Conservation (phyloP, 2,797 vertebrate species). For the Acanthurus leucopareius region DNA sequence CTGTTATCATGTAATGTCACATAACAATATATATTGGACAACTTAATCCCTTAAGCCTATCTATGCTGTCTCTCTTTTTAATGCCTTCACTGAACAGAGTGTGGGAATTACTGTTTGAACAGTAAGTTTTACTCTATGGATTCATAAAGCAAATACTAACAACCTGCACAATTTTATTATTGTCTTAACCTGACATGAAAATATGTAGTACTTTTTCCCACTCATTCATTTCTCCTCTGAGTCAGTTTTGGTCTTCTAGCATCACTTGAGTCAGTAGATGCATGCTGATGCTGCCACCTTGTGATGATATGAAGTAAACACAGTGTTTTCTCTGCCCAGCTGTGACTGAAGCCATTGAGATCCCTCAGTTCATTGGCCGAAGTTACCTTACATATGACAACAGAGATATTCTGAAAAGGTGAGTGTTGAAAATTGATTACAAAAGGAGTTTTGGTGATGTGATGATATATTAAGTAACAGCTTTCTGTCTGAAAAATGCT, state of each 20-base stretch:
- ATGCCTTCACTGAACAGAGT: slow-evolving; percentile 90
- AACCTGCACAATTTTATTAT: not conserved
- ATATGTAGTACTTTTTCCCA: not conserved
- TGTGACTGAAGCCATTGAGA: slow-evolving; percentile 95
- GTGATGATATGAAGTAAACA: slow-evolving; percentile 62
- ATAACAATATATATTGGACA: slow-evolving; percentile 39
- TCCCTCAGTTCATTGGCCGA: slow-evolving; percentile 96
- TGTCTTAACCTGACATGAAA: too few relatives aligned
- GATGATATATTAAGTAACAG: not conserved
- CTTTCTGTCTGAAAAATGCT: not conserved
- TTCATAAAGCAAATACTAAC: not conserved
- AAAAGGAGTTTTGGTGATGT: not conserved
- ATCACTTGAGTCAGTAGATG: not conserved
- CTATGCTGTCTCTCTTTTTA: slow-evolving; percentile 67
- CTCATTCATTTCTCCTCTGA: not conserved
- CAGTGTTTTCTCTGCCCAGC: slow-evolving; percentile 79
- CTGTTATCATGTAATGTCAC: slow-evolving; percentile 31
- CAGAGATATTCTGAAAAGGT: slow-evolving; percentile 95
- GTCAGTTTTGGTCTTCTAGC: not conserved
- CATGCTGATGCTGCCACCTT: slow-evolving; percentile 65
- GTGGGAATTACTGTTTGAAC: slow-evolving; percentile 98
- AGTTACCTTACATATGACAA: slow-evolving; percentile 95
- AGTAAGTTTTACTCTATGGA: slow-evolving; percentile 88
- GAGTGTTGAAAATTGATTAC: not conserved
- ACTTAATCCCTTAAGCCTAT: slow-evolving; percentile 62